Evolutionary conservation across 1,140 invertebrate genomes (phyloP).

Genomic region (Bombus affinis): DNA sequence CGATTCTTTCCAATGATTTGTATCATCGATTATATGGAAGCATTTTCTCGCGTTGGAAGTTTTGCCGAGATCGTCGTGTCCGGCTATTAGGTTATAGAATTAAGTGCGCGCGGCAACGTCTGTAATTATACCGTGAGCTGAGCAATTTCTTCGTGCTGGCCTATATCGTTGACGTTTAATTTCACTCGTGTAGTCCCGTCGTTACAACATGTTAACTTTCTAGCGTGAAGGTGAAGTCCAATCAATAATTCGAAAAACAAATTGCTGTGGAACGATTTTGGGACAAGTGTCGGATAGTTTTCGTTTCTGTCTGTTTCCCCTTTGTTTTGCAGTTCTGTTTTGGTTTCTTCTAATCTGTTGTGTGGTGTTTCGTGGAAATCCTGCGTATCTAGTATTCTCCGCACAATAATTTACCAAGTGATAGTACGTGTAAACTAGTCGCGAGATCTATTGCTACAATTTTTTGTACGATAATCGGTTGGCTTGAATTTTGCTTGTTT

Average conservation of each 20-base stretch:
- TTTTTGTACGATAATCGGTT: too few relatives aligned
- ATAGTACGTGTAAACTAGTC: too few relatives aligned
- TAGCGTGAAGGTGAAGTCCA: conserved; percentile 50
- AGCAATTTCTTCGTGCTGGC: conserved; percentile 52
- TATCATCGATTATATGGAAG: neutral
- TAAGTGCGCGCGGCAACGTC: conserved; percentile 35
- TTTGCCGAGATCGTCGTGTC: neutral
- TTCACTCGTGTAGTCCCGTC: conserved; percentile 47
- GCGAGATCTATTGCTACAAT: too few relatives aligned
- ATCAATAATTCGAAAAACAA: conserved; percentile 52
- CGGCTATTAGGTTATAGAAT: conserved; percentile 23
- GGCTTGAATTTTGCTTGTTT: too few relatives aligned
- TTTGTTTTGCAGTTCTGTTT: neutral
- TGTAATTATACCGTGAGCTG: conserved; percentile 57
- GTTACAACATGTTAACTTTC: conserved; percentile 55
- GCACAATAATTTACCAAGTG: too few relatives aligned
- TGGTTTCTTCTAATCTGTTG: neutral
- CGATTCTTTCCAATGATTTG: neutral
- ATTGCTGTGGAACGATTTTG: conserved; percentile 34
- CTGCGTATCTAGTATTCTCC: too few relatives aligned
- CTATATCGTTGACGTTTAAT: conserved; percentile 62
- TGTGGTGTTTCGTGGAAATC: too few relatives aligned
- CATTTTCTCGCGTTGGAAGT: conserved; percentile 8
- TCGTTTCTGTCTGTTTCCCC: neutral
- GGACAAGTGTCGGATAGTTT: neutral